These are phyloP conservation scores for Galerucella calmariensis DNA, from an alignment of 2,888 invertebrate genomes.

Conservation along the genomic window DNA sequence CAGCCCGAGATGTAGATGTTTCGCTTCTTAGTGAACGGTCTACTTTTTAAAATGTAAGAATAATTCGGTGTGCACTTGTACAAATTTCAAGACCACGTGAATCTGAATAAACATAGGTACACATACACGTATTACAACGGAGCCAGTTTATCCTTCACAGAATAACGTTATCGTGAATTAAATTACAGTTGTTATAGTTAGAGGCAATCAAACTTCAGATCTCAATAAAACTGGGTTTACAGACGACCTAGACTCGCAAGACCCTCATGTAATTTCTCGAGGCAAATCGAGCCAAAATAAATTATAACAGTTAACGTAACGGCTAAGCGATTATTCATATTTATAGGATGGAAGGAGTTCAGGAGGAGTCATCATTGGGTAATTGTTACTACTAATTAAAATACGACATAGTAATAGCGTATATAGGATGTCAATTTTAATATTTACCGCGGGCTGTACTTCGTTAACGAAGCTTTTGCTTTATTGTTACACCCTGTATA, in stretches of 20 bases:
- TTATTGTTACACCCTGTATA: too few relatives aligned
- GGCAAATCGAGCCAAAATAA: constrained; percentile 2
- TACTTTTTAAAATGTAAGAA: too few relatives aligned
- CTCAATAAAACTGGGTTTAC: not conserved
- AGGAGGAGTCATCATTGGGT: too few relatives aligned
- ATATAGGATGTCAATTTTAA: too few relatives aligned
- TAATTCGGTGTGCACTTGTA: not conserved
- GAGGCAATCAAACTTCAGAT: not conserved
- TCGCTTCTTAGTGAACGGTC: too few relatives aligned
- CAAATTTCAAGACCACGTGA: not conserved
- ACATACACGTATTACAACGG: not conserved
- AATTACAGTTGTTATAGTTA: constrained; percentile 1
- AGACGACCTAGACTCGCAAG: not conserved
- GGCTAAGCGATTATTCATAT: not conserved
- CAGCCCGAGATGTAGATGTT: too few relatives aligned
- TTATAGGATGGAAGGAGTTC: not conserved
- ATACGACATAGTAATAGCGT: too few relatives aligned
- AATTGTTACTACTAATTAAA: too few relatives aligned
- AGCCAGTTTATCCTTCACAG: not conserved
- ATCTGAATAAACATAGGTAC: not conserved
- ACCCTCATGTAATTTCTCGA: not conserved
- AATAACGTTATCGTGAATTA: not conserved
- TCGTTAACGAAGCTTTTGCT: too few relatives aligned
- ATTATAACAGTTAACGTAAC: not conserved
- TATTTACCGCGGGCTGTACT: too few relatives aligned